Base-by-base conservation (phyloP, 2,888 invertebrate species). In the Melieria omissa region DNA sequence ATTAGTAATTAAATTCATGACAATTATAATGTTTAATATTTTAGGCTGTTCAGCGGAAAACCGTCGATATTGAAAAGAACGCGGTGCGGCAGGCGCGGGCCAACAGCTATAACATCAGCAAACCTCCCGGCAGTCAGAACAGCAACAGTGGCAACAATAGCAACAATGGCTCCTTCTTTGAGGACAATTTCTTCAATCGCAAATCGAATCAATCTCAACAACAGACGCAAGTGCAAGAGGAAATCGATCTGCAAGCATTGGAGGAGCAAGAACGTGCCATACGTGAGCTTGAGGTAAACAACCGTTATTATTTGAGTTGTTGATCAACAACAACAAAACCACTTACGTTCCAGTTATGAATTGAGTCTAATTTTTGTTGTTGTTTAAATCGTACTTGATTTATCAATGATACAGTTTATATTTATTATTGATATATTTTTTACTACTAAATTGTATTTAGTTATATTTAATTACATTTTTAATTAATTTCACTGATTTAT, bases 231-330 rank as follows among this genome's bases (percentile, higher is more conserved):
- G 85, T 93, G 86, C 95, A 97, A 86, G 93, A 95, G 75, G 96
- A 97, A 85, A 90, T 92, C 67, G 95, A 96, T 85, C 87, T 98
- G 74, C 90, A 93, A 78, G 91, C 93, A 80, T 88, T 98, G 29
- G 93, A 95, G 83, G 95, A 97, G 84, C 92, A 97, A 80, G 98
- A 98, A 88, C 91, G 93, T 77, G 94, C 95, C 78, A 95, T 98
- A 79, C 90, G 93, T 77, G 93, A 97, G 86, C 89, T 98, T 29
- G 98, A 98, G 91, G 97, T 96, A 87, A 41, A 12, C n/a, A 29
- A 3, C 29, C 3, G 29, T 29, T 29, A 29, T 3, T 29, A 29
- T 29, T 29, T 29, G 29, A 29, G 29, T 29, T 29, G 29, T 29
- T 29, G 29, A 29, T 29, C 29, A 29, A 29, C 29, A 29, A 29